phyloP scores from a whole-genome alignment of 1,140 invertebrate species.

The Drosophila kikkawai region DNA sequence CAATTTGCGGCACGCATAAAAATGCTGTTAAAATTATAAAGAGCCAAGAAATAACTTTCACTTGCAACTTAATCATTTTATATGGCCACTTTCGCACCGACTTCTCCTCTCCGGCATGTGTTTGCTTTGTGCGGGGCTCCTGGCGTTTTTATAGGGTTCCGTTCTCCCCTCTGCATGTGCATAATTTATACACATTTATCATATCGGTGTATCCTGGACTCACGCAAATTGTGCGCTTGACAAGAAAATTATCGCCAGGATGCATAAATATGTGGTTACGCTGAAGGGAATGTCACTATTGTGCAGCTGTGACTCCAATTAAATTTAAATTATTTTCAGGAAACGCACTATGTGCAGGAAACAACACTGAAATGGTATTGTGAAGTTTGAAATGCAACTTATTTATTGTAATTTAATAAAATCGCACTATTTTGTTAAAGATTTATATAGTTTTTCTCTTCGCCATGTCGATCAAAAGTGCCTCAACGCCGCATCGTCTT shows the following conservation, averaged over 20 bases:
- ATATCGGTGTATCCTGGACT: conserved; percentile 46
- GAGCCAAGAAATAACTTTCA: conserved; percentile 82
- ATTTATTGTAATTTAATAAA: not conserved
- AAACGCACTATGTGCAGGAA: conserved; percentile 1
- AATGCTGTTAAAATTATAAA: conserved; percentile 73
- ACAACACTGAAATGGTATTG: not conserved
- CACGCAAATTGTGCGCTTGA: conserved; percentile 60
- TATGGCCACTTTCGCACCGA: conserved; percentile 66
- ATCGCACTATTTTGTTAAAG: not conserved
- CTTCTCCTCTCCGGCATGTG: conserved; percentile 7
- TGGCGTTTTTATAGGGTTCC: conserved; percentile 39
- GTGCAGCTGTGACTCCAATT: conserved; percentile 17
- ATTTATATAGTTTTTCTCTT: not conserved
- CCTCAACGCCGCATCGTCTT: conserved; percentile 7
- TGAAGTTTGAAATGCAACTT: not conserved
- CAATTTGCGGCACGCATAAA: conserved; percentile 72
- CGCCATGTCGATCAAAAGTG: conserved; percentile 6
- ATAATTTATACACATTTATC: conserved; percentile 70
- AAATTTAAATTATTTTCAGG: conserved; percentile 15
- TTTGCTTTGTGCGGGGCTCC: conserved; percentile 33
- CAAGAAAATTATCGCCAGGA: conserved; percentile 57
- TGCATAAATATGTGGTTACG: conserved; percentile 32
- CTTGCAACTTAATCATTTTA: conserved; percentile 78
- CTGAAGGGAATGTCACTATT: conserved; percentile 9
- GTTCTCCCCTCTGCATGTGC: conserved; percentile 28